Conservation (phyloP, 2,797 vertebrate species). For the Enteromius radiatus region DNA sequence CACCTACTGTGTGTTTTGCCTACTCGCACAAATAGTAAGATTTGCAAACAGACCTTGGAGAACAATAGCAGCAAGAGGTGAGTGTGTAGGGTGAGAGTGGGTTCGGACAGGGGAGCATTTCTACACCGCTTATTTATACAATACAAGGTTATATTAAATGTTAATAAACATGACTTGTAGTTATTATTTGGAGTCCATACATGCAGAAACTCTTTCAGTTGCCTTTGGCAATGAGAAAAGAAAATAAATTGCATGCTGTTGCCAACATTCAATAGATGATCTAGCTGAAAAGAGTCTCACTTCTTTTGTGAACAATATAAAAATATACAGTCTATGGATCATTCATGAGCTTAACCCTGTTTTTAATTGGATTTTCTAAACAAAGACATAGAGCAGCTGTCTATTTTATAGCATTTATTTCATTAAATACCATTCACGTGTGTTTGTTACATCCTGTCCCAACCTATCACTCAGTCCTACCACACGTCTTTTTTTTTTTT, state of each 20-base stretch:
- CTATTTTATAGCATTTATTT: not conserved
- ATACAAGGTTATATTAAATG: not conserved
- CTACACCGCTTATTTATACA: not conserved
- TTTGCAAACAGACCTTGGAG: not conserved
- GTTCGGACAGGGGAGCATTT: not conserved
- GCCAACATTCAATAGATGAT: not conserved
- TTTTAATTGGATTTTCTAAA: not conserved
- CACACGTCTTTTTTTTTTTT: not conserved
- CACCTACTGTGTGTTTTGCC: not conserved
- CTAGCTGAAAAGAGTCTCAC: not conserved
- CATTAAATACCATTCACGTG: not conserved
- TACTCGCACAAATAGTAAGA: not conserved
- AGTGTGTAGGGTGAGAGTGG: not conserved
- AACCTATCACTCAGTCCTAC: not conserved
- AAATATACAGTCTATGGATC: not conserved
- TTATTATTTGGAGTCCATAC: not conserved
- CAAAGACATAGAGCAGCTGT: not conserved
- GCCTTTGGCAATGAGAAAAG: not conserved
- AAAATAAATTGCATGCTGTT: not conserved
- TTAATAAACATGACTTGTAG: not conserved
- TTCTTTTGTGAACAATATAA: not conserved
- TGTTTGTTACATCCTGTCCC: not conserved
- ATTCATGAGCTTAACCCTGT: not conserved
- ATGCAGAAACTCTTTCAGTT: not conserved
- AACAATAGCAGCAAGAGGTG: not conserved